These are phyloP conservation scores for Jacana jacana DNA, from an alignment of 2,113 vertebrate genomes.

Conservation along the genomic window DNA sequence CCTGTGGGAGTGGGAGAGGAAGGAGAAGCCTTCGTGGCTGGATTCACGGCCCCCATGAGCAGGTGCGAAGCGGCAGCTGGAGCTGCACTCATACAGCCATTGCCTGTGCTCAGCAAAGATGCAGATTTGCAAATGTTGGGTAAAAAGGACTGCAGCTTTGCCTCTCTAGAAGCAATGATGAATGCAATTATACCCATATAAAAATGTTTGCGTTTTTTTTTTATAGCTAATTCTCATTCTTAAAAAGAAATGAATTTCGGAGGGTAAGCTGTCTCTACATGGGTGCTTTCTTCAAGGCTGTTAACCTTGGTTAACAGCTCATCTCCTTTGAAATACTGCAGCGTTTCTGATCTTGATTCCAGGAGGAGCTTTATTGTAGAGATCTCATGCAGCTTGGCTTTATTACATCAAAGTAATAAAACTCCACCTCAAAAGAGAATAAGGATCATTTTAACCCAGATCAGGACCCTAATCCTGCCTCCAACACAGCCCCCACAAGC, in stretches of 20 bases:
- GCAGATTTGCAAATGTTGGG: no score
- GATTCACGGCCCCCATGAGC: rapidly evolving
- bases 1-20: no score
- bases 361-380: background rate
- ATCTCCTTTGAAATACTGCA: background rate
- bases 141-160: no score
- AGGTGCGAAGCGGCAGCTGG: background rate
- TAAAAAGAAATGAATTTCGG: background rate
- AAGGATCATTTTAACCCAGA: background rate
- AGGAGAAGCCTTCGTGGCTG: rapidly evolving
- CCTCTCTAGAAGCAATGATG: background rate
- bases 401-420: background rate
- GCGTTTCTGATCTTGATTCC: background rate
- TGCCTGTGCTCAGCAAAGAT: background rate
- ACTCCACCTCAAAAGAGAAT: background rate
- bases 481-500: background rate
- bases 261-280: background rate
- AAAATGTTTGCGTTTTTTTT: background rate
- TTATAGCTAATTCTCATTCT: background rate
- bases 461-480: background rate
- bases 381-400: background rate
- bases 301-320: background rate
- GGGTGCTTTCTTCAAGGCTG: background rate
- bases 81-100: rapidly evolving
- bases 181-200: background rate